Evolutionary conservation across 2,113 vertebrate species (phyloP), one percentile per base, ranked within the genome.

Genomic region (Phodopus roborovskii): DNA sequence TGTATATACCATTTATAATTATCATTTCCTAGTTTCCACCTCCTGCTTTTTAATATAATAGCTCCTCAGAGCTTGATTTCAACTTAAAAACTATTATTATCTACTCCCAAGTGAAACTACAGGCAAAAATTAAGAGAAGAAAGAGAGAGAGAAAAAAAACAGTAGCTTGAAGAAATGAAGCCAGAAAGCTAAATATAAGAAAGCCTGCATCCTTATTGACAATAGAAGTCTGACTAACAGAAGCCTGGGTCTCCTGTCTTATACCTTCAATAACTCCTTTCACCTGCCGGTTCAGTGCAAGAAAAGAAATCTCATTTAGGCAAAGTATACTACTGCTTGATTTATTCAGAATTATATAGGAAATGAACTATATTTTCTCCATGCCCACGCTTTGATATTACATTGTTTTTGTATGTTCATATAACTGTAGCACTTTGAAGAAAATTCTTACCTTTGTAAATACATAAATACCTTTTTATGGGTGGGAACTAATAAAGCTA

Each of bases 341-440:
- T 71, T 95, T 92, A 91, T 36, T 83, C 39, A 94, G 62, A 91
- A 3, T 68, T 95, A 86, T n/a, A 33, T 90, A 71, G 83, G 48
- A 81, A 93, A 28, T 82, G 28, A 88, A 90, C 74, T 93, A 17
- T 95, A 62, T 96, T 95, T 97, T 93, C 33, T 92, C 24, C n/a
- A 60, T 89, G 33, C 20, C 92, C 33, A 62, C 79, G 95, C 64
- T 8, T 79, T 92, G 71, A 36, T 87, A 95, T 22, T 84, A 48
- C n/a, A 71, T 93, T 96, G 89, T 4, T 88, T 89, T 33, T 42
- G 30, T 68, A 53, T 93, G 42, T 62, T 94, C n/a, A 28, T 77
- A 17, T 71, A 78, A 78, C 84, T 88, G 19, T 94, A 94, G 24
- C 75, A 93, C 17, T 68, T 87, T 75, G 53, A 92, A 96, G 88